Evolutionary conservation across 1,140 invertebrate genomes (phyloP).

Genomic region (Caerostris extrusa): DNA sequence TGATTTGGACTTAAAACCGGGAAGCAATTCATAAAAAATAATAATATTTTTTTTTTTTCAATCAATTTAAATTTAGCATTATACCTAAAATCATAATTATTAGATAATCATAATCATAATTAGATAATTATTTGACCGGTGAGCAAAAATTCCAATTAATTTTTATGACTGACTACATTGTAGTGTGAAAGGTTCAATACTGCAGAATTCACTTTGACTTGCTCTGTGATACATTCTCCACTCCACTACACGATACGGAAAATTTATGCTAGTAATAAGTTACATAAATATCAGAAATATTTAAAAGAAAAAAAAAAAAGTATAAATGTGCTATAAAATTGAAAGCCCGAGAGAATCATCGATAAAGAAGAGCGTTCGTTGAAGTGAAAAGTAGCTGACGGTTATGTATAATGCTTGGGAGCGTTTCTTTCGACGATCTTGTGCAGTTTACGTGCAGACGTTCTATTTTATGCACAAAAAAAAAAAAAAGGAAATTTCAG

Average conservation of each 20-base stretch:
- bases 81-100: too few relatives aligned
- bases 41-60: too few relatives aligned
- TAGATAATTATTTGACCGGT: too few relatives aligned
- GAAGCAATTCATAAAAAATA: too few relatives aligned
- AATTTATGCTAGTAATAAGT: slow-evolving; percentile 56
- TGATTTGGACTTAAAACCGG: too few relatives aligned
- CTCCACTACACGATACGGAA: not conserved
- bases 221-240: not conserved
- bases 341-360: not conserved
- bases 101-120: too few relatives aligned
- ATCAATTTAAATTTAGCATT: too few relatives aligned
- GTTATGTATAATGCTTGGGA: not conserved
- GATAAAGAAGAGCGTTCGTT: not conserved
- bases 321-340: slow-evolving; percentile 51
- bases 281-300: slow-evolving; percentile 52
- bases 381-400: not conserved
- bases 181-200: not conserved
- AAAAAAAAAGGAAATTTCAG: not conserved
- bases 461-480: not conserved
- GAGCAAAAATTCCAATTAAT: too few relatives aligned
- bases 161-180: not conserved
- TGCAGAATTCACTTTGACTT: not conserved
- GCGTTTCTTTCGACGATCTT: not conserved
- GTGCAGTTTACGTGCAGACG: not conserved
- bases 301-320: not conserved